Conservation (phyloP, 23 tunicate species). For the Ascidia mentula region DNA sequence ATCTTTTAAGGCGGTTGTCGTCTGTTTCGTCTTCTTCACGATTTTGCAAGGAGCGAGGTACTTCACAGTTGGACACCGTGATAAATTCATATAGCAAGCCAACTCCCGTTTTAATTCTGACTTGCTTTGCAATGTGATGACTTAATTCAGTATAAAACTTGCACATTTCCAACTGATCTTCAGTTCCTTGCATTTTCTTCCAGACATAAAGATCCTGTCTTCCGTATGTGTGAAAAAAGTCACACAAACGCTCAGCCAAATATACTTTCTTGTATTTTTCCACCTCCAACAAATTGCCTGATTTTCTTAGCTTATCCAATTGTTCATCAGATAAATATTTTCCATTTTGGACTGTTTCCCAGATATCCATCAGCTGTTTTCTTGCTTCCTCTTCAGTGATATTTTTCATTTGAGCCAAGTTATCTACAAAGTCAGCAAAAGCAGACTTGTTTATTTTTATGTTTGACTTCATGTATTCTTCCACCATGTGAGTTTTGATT, state of each 20-base stretch:
- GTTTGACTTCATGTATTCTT: constrained; percentile 6
- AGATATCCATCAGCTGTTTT: constrained; percentile 1
- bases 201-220: constrained; percentile 48
- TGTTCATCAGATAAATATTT: not conserved
- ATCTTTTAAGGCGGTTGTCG: constrained; percentile 1
- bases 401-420: not conserved
- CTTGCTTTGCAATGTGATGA: constrained; percentile 23
- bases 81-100: constrained; percentile 54
- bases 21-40: constrained; percentile 18
- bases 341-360: not conserved
- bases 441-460: not conserved
- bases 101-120: constrained; percentile 24
- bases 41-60: constrained; percentile 43
- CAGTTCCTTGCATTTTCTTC: not conserved
- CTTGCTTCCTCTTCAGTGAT: not conserved
- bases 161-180: constrained; percentile 16
- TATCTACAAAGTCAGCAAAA: constrained; percentile 16
- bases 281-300: constrained; percentile 14
- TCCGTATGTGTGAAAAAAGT: constrained; percentile 68
- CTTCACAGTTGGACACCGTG: constrained; percentile 37
- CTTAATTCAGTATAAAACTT: constrained; percentile 48
- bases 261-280: constrained; percentile 9
- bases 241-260: constrained; percentile 47
- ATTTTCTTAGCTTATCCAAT: constrained; percentile 6
- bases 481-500: constrained; percentile 3